phyloP scores from a whole-genome alignment of 2,113 vertebrate species.

The Uria aalge region DNA sequence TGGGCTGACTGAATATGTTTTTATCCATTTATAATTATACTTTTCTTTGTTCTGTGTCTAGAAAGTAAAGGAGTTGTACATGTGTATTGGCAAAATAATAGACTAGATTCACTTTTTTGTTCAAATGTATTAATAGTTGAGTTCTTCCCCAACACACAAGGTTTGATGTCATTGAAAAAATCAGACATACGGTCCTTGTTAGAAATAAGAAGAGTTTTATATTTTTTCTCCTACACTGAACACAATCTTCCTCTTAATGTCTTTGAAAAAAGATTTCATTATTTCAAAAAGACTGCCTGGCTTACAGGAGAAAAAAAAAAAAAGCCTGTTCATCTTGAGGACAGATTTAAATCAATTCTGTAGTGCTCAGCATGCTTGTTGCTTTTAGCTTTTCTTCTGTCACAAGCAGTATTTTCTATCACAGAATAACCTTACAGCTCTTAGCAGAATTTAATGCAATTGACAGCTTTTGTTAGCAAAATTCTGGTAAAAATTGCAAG shows the following conservation, averaged over 20 bases:
- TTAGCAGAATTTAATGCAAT: slow-evolving; percentile 17
- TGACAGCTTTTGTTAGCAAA: slow-evolving; percentile 33
- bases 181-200: neutral
- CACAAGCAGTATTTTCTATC: neutral
- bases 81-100: neutral
- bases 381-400: slow-evolving; percentile 25
- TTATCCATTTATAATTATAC: neutral
- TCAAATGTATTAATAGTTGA: neutral
- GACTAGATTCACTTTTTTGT: neutral
- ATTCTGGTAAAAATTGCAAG: neutral
- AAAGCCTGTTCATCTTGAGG: neutral
- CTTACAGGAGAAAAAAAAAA: neutral
- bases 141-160: neutral
- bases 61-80: neutral
- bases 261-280: slow-evolving; percentile 55
- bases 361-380: neutral
- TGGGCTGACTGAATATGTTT: neutral
- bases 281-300: slow-evolving; percentile 27
- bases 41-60: neutral
- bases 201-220: slow-evolving; percentile 22
- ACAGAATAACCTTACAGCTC: neutral
- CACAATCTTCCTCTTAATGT: slow-evolving; percentile 5
- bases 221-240: slow-evolving; percentile 40
- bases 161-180: slow-evolving; percentile 8
- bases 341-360: slow-evolving; percentile 14